Percentiles rank a stretch among this genome's conserved stretches.
These are phyloP conservation scores for Adelges cooleyi DNA, from an alignment of 1,140 invertebrate genomes.

Conservation along the genomic window DNA sequence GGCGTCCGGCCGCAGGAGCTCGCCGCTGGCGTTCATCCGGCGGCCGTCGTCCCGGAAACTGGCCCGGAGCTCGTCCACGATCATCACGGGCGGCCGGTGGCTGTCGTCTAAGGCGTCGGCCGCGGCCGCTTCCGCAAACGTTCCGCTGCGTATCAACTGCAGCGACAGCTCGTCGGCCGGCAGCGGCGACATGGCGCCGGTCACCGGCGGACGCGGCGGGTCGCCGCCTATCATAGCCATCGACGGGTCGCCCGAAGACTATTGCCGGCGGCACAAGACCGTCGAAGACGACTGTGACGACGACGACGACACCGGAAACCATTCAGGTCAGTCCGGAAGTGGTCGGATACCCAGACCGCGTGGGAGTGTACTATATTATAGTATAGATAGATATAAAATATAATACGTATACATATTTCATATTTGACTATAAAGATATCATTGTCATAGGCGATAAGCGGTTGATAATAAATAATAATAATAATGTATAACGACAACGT, in stretches of 20 bases:
- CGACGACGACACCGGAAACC: not conserved
- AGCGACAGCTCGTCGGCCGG: slow-evolving; percentile 21
- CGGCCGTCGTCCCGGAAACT: slow-evolving; percentile 59
- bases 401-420: too few relatives aligned
- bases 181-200: slow-evolving; percentile 23
- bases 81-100: slow-evolving; percentile 32
- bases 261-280: slow-evolving; percentile 30
- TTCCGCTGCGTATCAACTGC: slow-evolving; percentile 1
- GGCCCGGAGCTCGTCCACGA: slow-evolving; percentile 46
- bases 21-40: slow-evolving; percentile 41
- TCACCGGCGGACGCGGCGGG: slow-evolving; percentile 31
- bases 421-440: too few relatives aligned
- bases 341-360: too few relatives aligned
- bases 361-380: too few relatives aligned
- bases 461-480: not conserved
- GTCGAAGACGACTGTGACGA: not conserved
- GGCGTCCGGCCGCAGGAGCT: slow-evolving; percentile 12
- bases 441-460: not conserved
- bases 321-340: slow-evolving; percentile 4
- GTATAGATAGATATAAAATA: too few relatives aligned
- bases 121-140: not conserved
- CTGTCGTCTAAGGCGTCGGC: slow-evolving; percentile 33
- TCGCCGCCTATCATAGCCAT: slow-evolving; percentile 16
- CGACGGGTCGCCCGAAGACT: slow-evolving; percentile 13
- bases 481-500: not conserved